These are phyloP conservation scores for Delia radicum DNA, from an alignment of 1,140 invertebrate species.

Conservation along the genomic window DNA sequence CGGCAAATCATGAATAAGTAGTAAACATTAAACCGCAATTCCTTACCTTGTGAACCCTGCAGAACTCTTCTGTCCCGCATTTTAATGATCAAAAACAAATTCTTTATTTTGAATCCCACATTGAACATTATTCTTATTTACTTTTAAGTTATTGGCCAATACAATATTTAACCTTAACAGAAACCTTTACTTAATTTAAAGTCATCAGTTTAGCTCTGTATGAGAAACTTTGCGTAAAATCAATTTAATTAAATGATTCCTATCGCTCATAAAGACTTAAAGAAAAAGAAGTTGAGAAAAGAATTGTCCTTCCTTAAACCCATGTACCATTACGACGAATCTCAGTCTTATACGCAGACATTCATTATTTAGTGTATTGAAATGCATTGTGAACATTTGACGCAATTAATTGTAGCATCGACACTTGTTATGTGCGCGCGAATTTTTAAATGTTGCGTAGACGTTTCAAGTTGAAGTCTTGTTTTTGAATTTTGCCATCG, in stretches of 20 bases:
- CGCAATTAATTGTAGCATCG: conserved; percentile 15
- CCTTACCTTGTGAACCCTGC: too few relatives aligned
- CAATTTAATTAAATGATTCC: conserved; percentile 18
- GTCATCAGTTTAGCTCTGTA: neutral
- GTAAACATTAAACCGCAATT: too few relatives aligned
- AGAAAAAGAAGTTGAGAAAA: neutral
- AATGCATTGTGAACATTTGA: conserved; percentile 8
- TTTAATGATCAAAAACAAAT: too few relatives aligned
- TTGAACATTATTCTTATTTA: too few relatives aligned
- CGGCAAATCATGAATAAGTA: too few relatives aligned
- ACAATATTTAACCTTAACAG: too few relatives aligned
- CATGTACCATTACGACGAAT: neutral
- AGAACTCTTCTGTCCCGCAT: too few relatives aligned
- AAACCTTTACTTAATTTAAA: conserved; percentile 6
- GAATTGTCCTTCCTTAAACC: neutral
- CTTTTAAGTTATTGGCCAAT: too few relatives aligned
- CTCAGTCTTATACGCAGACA: neutral
- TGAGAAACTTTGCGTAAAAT: neutral
- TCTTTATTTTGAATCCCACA: too few relatives aligned
- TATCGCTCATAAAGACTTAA: conserved; percentile 7
- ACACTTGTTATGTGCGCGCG: neutral
- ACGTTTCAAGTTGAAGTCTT: neutral
- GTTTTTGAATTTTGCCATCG: neutral
- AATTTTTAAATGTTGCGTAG: neutral
- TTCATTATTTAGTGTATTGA: neutral